These are phyloP conservation scores for Momotus momota DNA, from an alignment of 2,797 vertebrate genomes.

Conservation along the genomic window DNA sequence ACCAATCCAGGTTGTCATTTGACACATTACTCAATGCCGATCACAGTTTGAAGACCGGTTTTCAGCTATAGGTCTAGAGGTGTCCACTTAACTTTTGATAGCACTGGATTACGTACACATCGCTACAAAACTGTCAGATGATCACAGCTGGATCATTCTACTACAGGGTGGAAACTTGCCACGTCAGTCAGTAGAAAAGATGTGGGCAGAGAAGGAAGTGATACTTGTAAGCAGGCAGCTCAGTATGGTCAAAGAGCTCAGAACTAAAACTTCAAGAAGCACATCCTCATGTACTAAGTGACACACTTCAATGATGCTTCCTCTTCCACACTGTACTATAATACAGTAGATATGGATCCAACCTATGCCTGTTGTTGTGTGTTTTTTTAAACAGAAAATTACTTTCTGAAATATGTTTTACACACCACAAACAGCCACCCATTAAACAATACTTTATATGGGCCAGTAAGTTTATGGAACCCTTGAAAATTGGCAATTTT, in stretches of 20 bases:
- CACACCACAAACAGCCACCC: not conserved
- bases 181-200: not conserved
- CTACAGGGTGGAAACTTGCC: not conserved
- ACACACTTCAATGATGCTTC: not conserved
- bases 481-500: conserved; percentile 7
- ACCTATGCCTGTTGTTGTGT: too few species aligned
- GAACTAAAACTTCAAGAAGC: not conserved
- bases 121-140: not conserved
- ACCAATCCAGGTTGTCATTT: not conserved
- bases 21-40: not conserved
- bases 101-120: not conserved
- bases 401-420: conserved; percentile 20
- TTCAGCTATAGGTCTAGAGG: not conserved
- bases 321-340: not conserved
- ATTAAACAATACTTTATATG: not conserved
- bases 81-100: not conserved
- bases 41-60: not conserved
- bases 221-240: not conserved
- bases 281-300: not conserved
- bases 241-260: not conserved
- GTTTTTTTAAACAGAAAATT: not conserved
- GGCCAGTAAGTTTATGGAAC: not conserved
- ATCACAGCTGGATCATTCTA: not conserved
- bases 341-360: not conserved
- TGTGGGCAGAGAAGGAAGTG: not conserved